Conservation (phyloP, 1,140 invertebrate genomes). For the Steinernema feltiae region DNA sequence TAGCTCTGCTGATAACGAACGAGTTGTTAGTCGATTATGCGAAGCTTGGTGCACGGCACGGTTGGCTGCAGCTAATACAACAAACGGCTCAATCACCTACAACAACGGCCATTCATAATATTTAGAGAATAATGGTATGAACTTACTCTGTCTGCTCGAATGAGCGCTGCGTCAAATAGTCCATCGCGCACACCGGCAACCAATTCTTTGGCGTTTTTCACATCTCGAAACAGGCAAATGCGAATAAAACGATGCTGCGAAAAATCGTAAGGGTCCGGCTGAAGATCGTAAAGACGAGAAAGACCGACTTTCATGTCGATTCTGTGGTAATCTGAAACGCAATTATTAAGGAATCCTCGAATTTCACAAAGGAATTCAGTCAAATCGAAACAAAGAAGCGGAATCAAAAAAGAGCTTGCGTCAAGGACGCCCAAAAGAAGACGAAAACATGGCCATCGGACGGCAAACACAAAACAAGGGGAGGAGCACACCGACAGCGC, state of each 20-base stretch:
- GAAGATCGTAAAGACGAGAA: slow-evolving; percentile 45
- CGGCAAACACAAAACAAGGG: background rate
- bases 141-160: slow-evolving; percentile 51
- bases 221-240: slow-evolving; percentile 46
- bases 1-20: slow-evolving; percentile 48
- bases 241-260: slow-evolving; percentile 41
- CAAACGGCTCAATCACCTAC: slow-evolving; percentile 50
- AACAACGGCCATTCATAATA: slow-evolving; percentile 12
- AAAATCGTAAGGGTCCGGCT: slow-evolving; percentile 50
- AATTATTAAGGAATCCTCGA: background rate
- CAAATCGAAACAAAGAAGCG: background rate
- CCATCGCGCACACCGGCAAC: slow-evolving; percentile 41
- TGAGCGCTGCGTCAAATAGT: slow-evolving; percentile 50
- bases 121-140: background rate
- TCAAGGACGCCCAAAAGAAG: background rate
- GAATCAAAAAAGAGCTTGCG: background rate
- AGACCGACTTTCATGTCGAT: slow-evolving; percentile 38
- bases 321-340: background rate
- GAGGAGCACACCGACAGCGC: background rate
- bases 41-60: slow-evolving; percentile 53
- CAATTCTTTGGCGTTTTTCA: slow-evolving; percentile 51
- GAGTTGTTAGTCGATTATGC: slow-evolving; percentile 49
- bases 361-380: background rate
- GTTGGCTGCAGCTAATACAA: slow-evolving; percentile 51
- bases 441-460: background rate